These are phyloP conservation scores for Phymorhynchus buccinoides DNA, from an alignment of 1,140 invertebrate genomes.

Conservation along the genomic window DNA sequence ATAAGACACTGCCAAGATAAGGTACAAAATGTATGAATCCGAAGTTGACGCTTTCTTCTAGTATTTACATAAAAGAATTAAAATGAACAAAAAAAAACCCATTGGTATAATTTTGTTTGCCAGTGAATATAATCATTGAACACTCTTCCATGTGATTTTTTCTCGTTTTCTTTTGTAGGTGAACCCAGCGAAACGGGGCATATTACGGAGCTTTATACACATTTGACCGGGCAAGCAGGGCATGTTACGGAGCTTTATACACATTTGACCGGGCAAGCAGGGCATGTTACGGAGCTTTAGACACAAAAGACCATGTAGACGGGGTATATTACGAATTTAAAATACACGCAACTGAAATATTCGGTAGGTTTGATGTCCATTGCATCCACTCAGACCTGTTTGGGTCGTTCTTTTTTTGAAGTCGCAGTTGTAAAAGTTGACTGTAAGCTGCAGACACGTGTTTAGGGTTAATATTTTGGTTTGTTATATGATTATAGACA, in stretches of 20 bases:
- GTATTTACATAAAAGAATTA: no score
- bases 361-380: no score
- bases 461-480: no score
- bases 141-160: not conserved
- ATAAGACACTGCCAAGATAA: no score
- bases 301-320: not conserved
- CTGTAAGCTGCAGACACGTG: no score
- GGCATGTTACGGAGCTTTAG: constrained; percentile 7
- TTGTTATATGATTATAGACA: no score
- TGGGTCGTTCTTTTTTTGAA: no score
- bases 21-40: no score
- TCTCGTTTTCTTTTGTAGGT: constrained; percentile 18
- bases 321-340: not conserved
- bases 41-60: no score
- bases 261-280: not conserved
- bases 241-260: constrained; percentile 8
- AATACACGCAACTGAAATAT: not conserved
- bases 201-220: constrained; percentile 10
- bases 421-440: no score
- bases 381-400: no score
- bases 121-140: not conserved
- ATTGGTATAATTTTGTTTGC: not conserved
- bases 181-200: not conserved
- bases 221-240: not conserved
- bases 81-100: not conserved